Evolutionary conservation across 2,888 invertebrate genomes (phyloP), one percentile per base, ranked within the genome.

Genomic region (Corythucha ciliata): DNA sequence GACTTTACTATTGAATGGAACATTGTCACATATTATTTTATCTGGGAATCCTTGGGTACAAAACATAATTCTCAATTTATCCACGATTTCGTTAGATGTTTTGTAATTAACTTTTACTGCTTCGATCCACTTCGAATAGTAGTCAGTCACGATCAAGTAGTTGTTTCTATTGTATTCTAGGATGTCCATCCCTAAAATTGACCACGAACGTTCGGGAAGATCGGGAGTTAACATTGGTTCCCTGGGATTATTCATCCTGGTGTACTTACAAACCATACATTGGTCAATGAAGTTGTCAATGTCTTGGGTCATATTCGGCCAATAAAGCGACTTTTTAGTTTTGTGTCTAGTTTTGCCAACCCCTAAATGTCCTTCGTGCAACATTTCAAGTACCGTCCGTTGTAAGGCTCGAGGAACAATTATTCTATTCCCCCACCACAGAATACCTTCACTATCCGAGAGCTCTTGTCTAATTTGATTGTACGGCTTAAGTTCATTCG

Each of bases 351-450:
- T 57, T 40, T 55, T 57, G 2, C 33, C 32, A 12, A 53, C 37
- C 18, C 58, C 57, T 10, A 58, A 6, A 49, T 59, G 59, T 27
- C 57, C 47, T 40, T 55, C 52, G 45, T 60, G n/a, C n/a, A n/a
- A n/a, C 16, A 14, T 14, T 44, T 16, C 20, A 16, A 27, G 44
- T 16, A 12, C 6, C 29, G 32, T n/a, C 16, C 34, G 32, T 33
- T 34, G 32, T 22, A 7, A 10, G 14, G 20, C 20, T 18, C 14
- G 12, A 12, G 45, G 45, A 8, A 45, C 32, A 33, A 32, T 29
- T 5, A 41, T 41, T 21, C 42, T 41, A 41, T 41, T 41, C 42
- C 22, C 25, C 7, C 24, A 41, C 26, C 24, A 24, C 24, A 41
- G 5, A n/a, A 25, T 26, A 8, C 26, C 42, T n/a, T 41, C 8